These are phyloP conservation scores for Agrotis clavis DNA, from an alignment of 2,888 invertebrate species.

Conservation along the genomic window DNA sequence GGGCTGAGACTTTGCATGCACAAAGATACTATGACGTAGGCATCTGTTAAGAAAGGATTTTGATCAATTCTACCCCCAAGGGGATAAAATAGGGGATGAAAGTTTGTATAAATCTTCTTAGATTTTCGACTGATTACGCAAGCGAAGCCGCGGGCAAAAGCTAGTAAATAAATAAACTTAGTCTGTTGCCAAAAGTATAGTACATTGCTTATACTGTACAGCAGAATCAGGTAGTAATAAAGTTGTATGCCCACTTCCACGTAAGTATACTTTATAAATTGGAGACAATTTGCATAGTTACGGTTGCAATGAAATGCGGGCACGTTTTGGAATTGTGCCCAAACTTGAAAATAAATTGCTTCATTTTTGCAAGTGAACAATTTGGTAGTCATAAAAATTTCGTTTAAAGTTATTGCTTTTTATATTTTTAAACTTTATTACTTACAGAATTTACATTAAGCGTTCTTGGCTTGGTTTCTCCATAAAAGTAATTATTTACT, in stretches of 20 bases:
- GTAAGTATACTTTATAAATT: constrained; percentile 29
- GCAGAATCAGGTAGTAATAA: constrained; percentile 28
- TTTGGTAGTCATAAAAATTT: constrained; percentile 18
- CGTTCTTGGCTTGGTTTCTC: constrained; percentile 1
- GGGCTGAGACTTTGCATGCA: no score
- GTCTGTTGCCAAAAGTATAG: constrained; percentile 24
- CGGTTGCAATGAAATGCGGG: constrained; percentile 32
- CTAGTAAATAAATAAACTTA: no score
- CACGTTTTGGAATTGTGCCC: constrained; percentile 48
- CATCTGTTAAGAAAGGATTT: no score
- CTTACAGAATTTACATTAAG: constrained; percentile 7
- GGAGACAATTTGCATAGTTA: constrained; percentile 41
- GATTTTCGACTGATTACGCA: no score
- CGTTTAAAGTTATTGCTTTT: constrained; percentile 1
- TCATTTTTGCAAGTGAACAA: constrained; percentile 27
- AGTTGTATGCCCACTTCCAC: background rate
- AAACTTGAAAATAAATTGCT: constrained; percentile 34
- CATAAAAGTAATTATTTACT: background rate
- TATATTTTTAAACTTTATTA: constrained; percentile 12
- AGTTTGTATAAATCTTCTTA: no score
- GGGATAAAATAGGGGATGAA: no score
- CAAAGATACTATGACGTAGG: no score
- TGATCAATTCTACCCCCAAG: no score
- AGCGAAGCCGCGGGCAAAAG: no score
- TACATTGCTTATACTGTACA: constrained; percentile 14